Evolutionary conservation across 2,797 vertebrate species (phyloP).

Genomic region (Gallirallus australis): DNA sequence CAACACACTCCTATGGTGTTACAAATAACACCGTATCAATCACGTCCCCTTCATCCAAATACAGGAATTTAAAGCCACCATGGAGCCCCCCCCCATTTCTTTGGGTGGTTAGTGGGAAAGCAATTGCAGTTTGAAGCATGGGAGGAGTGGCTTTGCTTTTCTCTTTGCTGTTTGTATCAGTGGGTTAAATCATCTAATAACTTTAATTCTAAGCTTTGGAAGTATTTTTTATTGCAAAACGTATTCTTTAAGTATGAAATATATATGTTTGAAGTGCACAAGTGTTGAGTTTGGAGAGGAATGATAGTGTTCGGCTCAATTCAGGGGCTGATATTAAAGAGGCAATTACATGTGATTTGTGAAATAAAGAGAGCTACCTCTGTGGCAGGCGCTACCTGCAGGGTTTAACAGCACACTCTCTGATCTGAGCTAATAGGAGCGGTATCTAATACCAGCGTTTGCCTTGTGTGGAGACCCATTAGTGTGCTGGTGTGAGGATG

Average conservation of each 20-base stretch:
- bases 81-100: not conserved
- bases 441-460: conserved; percentile 1
- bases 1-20: not conserved
- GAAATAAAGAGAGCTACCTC: conserved; percentile 28
- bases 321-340: conserved; percentile 18
- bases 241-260: conserved; percentile 5
- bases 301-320: not conserved
- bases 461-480: not conserved
- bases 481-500: not conserved
- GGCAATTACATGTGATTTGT: conserved; percentile 44
- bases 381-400: conserved; percentile 9
- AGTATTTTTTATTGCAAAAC: not conserved
- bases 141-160: not conserved
- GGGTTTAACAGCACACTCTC: conserved; percentile 10
- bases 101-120: not conserved
- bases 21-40: not conserved
- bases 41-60: not conserved
- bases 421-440: conserved; percentile 41
- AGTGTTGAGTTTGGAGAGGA: conserved; percentile 1
- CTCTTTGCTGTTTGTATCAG: not conserved
- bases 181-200: conserved; percentile 22
- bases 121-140: not conserved
- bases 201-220: not conserved
- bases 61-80: not conserved
- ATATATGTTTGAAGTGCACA: not conserved